Conservation (phyloP, 2,888 invertebrate genomes). For the Pachydiplax longipennis region DNA sequence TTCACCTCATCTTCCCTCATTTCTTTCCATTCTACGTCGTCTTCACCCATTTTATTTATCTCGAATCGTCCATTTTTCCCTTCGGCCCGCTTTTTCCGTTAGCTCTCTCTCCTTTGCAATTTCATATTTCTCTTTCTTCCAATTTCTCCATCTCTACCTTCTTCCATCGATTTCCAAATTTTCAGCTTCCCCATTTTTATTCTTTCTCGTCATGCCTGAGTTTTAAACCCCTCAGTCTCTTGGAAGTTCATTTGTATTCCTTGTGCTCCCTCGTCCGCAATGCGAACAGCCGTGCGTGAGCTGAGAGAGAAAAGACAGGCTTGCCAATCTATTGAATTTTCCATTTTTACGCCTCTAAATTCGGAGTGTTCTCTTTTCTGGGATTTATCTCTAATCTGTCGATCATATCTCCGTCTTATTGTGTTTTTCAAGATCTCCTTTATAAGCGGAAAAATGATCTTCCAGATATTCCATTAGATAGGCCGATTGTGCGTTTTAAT, state of each 20-base stretch:
- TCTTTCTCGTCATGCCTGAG: background rate
- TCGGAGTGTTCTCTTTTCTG: too few relatives aligned
- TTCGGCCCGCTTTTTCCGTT: background rate
- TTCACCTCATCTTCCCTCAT: background rate
- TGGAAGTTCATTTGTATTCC: slow-evolving; percentile 30
- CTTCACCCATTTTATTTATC: background rate
- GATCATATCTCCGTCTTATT: too few relatives aligned
- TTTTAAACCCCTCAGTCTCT: background rate
- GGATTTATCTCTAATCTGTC: too few relatives aligned
- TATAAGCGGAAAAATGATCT: too few relatives aligned
- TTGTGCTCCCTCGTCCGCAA: background rate
- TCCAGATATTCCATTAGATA: too few relatives aligned
- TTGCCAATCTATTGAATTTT: too few relatives aligned
- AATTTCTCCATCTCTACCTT: background rate
- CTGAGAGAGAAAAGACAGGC: background rate
- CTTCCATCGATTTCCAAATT: background rate
- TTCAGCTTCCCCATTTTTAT: background rate
- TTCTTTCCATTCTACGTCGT: background rate
- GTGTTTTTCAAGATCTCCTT: too few relatives aligned
- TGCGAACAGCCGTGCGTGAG: slow-evolving; percentile 21
- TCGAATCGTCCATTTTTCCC: background rate
- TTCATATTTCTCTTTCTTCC: background rate
- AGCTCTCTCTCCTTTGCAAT: too few relatives aligned
- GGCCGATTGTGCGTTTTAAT: too few relatives aligned
- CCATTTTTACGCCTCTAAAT: too few relatives aligned